Conservation (phyloP, 2,797 vertebrate species). For the Amniataba percoides region DNA sequence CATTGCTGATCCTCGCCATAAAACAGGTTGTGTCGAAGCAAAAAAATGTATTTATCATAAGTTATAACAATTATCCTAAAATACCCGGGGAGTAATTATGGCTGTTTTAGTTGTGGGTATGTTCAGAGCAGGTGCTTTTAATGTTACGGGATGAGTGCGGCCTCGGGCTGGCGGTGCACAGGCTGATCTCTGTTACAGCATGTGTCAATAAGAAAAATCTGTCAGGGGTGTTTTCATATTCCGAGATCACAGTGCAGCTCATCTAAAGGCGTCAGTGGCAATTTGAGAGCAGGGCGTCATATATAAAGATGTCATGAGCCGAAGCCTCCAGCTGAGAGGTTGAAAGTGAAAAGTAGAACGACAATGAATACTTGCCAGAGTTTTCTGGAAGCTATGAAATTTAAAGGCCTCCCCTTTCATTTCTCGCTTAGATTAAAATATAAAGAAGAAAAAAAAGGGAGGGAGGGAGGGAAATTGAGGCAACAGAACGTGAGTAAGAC, state of each 20-base stretch:
- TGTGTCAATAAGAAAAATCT: slow-evolving; percentile 88
- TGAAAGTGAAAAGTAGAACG: slow-evolving; percentile 85
- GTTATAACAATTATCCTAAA: slow-evolving; percentile 75
- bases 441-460: slow-evolving; percentile 54
- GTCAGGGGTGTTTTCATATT: slow-evolving; percentile 88
- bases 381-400: slow-evolving; percentile 88
- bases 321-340: slow-evolving; percentile 87
- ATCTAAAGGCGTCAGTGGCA: slow-evolving; percentile 90
- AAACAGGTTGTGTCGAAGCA: slow-evolving; percentile 62
- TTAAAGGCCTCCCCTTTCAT: slow-evolving; percentile 87
- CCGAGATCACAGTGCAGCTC: slow-evolving; percentile 87
- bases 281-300: slow-evolving; percentile 90
- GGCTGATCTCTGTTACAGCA: slow-evolving; percentile 74
- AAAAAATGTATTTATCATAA: slow-evolving; percentile 71
- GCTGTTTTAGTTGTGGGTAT: slow-evolving; percentile 43
- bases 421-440: slow-evolving; percentile 88
- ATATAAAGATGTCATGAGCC: slow-evolving; percentile 89
- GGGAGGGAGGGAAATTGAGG: slow-evolving; percentile 48
- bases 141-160: slow-evolving; percentile 36
- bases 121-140: slow-evolving; percentile 44
- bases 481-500: slow-evolving; percentile 43
- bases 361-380: slow-evolving; percentile 87
- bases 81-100: slow-evolving; percentile 73
- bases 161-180: slow-evolving; percentile 48
- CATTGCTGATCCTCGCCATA: slow-evolving; percentile 77